Conservation (phyloP, 2,888 invertebrate genomes). For the Idaea aversata region DNA sequence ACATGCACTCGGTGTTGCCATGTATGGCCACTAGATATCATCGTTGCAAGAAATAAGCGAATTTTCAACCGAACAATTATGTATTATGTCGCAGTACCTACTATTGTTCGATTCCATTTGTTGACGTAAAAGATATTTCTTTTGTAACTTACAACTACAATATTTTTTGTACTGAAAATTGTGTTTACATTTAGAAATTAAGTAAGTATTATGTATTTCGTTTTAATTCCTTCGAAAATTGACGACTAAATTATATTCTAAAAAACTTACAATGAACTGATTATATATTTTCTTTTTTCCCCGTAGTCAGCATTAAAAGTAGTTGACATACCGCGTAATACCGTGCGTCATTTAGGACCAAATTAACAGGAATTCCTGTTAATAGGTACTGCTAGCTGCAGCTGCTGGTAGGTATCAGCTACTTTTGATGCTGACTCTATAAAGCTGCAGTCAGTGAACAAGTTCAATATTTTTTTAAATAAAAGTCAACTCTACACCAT, state of each 20-base stretch:
- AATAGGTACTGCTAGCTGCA: too few relatives aligned
- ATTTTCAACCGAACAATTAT: conserved; percentile 7
- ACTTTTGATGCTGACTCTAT: background rate
- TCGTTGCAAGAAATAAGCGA: conserved; percentile 21
- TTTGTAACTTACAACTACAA: conserved; percentile 12
- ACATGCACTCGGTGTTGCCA: conserved; percentile 41
- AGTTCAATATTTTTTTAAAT: background rate
- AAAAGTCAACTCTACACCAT: background rate
- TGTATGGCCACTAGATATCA: conserved; percentile 37
- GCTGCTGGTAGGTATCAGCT: background rate
- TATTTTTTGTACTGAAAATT: conserved; percentile 28
- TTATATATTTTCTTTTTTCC: too few relatives aligned
- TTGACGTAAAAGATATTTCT: conserved; percentile 12
- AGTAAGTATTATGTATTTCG: too few relatives aligned
- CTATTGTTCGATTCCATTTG: conserved; percentile 5
- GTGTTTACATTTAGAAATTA: conserved; percentile 26
- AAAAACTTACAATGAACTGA: too few relatives aligned
- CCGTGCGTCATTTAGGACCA: too few relatives aligned
- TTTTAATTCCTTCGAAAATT: too few relatives aligned
- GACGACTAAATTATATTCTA: too few relatives aligned
- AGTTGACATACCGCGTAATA: too few relatives aligned
- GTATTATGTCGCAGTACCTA: conserved; percentile 12
- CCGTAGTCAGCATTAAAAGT: too few relatives aligned
- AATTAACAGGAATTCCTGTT: too few relatives aligned
- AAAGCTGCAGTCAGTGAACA: too few relatives aligned